phyloP scores from a whole-genome alignment of 2,113 vertebrate species.

The Ophthalmolycus amberensis region DNA sequence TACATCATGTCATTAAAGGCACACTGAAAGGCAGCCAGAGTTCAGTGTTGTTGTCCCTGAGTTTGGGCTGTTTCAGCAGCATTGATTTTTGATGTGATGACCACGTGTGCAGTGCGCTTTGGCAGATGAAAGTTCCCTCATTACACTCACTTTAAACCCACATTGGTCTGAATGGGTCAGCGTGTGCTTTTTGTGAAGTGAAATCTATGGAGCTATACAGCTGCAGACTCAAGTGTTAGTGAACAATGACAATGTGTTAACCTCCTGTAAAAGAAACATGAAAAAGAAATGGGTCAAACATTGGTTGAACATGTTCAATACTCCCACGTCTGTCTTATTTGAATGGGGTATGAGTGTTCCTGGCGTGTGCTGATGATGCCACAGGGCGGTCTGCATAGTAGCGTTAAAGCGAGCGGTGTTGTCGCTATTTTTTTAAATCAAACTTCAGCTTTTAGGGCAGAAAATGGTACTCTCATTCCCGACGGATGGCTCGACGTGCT shows the following conservation, averaged over 20 bases:
- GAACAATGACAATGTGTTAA: conserved; percentile 8
- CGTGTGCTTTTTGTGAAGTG: not conserved
- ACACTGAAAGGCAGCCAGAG: not conserved
- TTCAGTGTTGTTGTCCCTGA: not conserved
- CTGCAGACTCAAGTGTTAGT: not conserved
- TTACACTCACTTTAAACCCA: conserved; percentile 5
- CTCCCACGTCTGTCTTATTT: conserved; percentile 42
- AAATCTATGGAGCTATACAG: not conserved
- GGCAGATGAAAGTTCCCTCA: conserved; percentile 4
- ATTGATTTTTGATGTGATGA: not conserved
- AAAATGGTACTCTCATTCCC: conserved; percentile 67
- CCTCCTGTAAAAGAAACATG: not conserved
- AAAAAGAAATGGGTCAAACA: conserved; percentile 41
- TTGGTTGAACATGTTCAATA: conserved; percentile 21
- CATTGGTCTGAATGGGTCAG: conserved; percentile 9
- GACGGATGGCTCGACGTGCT: conserved; percentile 65
- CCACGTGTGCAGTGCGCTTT: not conserved
- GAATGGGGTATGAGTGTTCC: conserved; percentile 51
- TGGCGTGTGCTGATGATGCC: conserved; percentile 45
- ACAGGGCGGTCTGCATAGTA: conserved; percentile 62
- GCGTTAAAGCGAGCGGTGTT: conserved; percentile 37
- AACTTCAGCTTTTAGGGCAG: conserved; percentile 65
- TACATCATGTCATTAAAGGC: not conserved
- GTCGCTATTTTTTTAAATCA: conserved; percentile 67
- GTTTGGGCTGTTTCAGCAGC: conserved; percentile 4